Percentiles rank a stretch among this genome's conserved stretches.
These are phyloP conservation scores for Steatocranus sp. DNA, from an alignment of 2,797 vertebrate species.

Conservation along the genomic window DNA sequence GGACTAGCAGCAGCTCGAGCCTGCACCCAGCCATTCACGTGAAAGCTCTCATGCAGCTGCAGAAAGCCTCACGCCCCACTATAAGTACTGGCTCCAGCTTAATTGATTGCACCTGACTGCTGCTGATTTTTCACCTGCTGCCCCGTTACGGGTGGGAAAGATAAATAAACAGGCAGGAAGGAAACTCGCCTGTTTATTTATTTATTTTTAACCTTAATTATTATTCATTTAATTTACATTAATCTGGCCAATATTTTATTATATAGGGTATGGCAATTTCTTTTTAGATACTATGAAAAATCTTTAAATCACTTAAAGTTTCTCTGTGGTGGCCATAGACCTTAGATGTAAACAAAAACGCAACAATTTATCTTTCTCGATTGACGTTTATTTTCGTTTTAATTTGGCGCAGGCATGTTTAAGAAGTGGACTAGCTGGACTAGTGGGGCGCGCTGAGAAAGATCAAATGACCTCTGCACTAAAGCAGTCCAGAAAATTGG, in stretches of 20 bases:
- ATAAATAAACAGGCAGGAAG: background rate
- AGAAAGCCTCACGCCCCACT: background rate
- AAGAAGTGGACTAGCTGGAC: background rate
- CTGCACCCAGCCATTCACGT: conserved; percentile 26
- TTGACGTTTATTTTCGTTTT: background rate
- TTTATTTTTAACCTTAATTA: background rate
- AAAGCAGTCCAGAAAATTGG: background rate
- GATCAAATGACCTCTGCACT: background rate
- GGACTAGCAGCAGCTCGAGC: background rate
- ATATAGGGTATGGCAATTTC: background rate
- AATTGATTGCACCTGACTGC: conserved; percentile 30
- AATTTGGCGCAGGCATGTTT: background rate
- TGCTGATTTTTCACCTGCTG: background rate
- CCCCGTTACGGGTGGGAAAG: background rate
- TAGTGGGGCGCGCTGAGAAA: background rate
- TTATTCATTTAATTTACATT: background rate
- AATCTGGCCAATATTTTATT: background rate
- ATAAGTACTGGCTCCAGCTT: background rate
- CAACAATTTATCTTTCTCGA: background rate
- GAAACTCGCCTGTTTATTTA: background rate
- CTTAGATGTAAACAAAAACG: background rate
- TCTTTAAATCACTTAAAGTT: background rate
- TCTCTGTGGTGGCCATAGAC: fast-evolving
- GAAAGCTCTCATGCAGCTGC: background rate
- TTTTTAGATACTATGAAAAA: background rate